Percentiles rank a stretch among this genome's conserved stretches.
These are phyloP conservation scores for Neodontobutis hainanensis DNA, from an alignment of 2,113 vertebrate species.

Conservation along the genomic window DNA sequence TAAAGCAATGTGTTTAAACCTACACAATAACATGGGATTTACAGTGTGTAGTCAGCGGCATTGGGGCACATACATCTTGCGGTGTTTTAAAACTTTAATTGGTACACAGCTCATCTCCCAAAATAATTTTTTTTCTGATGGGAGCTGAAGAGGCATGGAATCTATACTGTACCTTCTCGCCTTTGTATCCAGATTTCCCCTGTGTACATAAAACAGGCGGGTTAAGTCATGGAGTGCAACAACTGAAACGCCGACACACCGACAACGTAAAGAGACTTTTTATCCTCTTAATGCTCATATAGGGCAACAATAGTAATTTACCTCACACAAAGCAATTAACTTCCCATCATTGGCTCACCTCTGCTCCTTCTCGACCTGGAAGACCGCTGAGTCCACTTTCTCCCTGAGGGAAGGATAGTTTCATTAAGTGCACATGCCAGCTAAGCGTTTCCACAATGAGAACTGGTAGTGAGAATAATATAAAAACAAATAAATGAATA, in stretches of 20 bases:
- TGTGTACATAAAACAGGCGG: conserved; percentile 64
- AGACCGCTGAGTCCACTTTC: conserved; percentile 84
- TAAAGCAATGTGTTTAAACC: background rate
- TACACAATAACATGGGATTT: background rate
- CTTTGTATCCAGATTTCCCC: conserved; percentile 90
- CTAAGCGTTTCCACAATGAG: background rate
- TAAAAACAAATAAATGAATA: background rate
- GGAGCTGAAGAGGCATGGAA: background rate
- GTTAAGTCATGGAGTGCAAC: conserved; percentile 23
- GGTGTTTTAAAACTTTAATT: background rate
- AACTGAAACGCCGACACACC: conserved; percentile 6
- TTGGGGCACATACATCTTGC: background rate
- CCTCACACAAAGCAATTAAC: conserved; percentile 11
- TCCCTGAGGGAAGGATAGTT: conserved; percentile 73
- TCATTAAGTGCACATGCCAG: background rate
- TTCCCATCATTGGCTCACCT: conserved; percentile 74
- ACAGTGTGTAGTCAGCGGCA: background rate
- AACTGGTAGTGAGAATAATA: background rate
- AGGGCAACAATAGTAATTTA: conserved; percentile 12
- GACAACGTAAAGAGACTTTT: conserved; percentile 7
- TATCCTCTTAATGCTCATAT: conserved; percentile 10
- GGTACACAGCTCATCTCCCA: background rate
- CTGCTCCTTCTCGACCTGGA: conserved; percentile 84
- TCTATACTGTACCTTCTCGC: conserved; percentile 83
- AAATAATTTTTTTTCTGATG: background rate